A percentile compares a stretch with the other conserved stretches of the same genome.
Evolutionary conservation across 2,113 vertebrate genomes (phyloP).

Genomic region (Orycteropus afer): DNA sequence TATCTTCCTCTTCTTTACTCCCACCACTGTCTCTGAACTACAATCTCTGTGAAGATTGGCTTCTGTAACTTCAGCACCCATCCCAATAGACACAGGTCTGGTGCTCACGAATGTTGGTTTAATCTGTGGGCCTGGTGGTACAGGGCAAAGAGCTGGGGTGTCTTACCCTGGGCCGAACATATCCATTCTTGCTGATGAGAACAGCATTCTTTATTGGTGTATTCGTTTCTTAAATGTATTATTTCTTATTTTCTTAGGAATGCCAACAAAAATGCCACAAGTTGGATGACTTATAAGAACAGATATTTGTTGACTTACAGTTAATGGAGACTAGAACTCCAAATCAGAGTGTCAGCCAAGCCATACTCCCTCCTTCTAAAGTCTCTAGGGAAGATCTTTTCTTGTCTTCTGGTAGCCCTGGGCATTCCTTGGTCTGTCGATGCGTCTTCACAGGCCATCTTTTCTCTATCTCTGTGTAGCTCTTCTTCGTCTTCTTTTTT

Average conservation of each 20-base stretch:
- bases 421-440: neutral
- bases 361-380: neutral
- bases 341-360: neutral
- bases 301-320: neutral
- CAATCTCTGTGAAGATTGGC: neutral
- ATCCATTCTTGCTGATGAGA: neutral
- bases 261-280: neutral
- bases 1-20: neutral
- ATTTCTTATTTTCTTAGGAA: neutral
- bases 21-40: neutral
- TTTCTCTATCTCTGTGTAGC: neutral
- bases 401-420: neutral
- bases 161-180: neutral
- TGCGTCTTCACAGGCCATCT: neutral
- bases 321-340: neutral
- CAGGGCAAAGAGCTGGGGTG: neutral
- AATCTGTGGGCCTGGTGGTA: neutral
- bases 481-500: neutral
- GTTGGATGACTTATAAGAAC: neutral
- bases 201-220: neutral
- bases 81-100: neutral
- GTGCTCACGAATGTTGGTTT: neutral
- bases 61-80: neutral
- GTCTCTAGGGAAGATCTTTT: neutral
- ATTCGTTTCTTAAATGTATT: too few species aligned